Base-by-base conservation (phyloP, 2,797 vertebrate species). In the Hemitrygon akajei region DNA sequence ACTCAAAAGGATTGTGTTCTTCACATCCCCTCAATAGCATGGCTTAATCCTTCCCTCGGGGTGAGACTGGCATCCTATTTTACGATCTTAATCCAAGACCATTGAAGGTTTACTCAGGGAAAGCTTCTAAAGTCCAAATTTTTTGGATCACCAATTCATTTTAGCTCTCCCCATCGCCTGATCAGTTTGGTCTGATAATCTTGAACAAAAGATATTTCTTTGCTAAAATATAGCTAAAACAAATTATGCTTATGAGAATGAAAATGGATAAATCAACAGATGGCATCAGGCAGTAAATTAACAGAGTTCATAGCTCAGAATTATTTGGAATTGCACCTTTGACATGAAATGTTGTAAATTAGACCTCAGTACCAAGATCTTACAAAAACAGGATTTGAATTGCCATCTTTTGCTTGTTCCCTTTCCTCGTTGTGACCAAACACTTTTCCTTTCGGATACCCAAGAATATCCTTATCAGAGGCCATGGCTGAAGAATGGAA, bases 41-140 rank as follows among this genome's bases (percentile, higher is more conserved):
- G 47, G 7, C 12, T 56, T 93, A 93, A 93, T 93, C 66, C 71
- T 40, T 76, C 91, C 91, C 91, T 76, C 37, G 76, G 91, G 91
- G 71, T 76, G 69, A 93, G 91, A 76, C 47, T 22, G 16, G 12
- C 47, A 75, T 27, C 71, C 73, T 76, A 10, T 30, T 93, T 93
- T 47, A n/a, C 40, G 76, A 69, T 47, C 71, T 16, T 93, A 93
- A 93, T 93, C 71, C 69, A 93, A 76, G 91, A 27, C 47, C 14
- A 27, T n/a, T 76, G 76, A 56, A 37, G 40, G 66, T 71, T 71
- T 40, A 69, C 91, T n/a, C 91, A 47, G 47, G 71, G 91, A 56
- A 93, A 93, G 47, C 40, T 76, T 76, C 25, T 58, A 58, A 93
- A 75, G 16, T 93, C 71, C 40, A 16, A 27, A 93, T 93, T 93